Conservation (phyloP, 2,888 invertebrate species). For the Orthosia gracilis region DNA sequence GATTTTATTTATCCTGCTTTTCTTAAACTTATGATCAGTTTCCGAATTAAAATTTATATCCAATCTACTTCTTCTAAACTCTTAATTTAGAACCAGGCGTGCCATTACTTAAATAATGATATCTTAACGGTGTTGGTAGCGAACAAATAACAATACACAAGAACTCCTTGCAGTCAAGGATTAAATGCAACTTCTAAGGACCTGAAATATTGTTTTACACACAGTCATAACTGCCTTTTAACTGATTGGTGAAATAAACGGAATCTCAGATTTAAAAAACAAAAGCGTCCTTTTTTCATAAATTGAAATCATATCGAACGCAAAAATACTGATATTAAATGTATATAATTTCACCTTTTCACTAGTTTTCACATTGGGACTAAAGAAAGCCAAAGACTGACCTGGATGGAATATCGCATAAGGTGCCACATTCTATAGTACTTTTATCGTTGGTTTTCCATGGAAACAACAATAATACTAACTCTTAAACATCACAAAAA, state of each 20-base stretch:
- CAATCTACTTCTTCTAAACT: no score
- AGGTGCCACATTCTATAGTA: no score
- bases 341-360: no score
- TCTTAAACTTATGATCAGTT: not conserved
- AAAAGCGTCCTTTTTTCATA: not conserved
- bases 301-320: not conserved
- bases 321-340: not conserved
- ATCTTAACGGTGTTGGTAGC: not conserved
- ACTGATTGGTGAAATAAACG: not conserved
- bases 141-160: not conserved
- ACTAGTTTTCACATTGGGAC: no score
- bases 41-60: no score
- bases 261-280: not conserved
- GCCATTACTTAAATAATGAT: not conserved
- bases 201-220: not conserved
- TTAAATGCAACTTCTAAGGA: slow-evolving; percentile 16
- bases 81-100: no score
- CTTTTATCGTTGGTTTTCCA: not conserved
- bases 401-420: not conserved
- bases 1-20: not conserved
- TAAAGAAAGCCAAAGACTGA: no score
- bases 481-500: not conserved
- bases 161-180: not conserved
- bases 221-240: slow-evolving; percentile 38
- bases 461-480: not conserved